Base-by-base conservation (phyloP, 2,888 invertebrate species). In the Pyrrhia umbra region DNA sequence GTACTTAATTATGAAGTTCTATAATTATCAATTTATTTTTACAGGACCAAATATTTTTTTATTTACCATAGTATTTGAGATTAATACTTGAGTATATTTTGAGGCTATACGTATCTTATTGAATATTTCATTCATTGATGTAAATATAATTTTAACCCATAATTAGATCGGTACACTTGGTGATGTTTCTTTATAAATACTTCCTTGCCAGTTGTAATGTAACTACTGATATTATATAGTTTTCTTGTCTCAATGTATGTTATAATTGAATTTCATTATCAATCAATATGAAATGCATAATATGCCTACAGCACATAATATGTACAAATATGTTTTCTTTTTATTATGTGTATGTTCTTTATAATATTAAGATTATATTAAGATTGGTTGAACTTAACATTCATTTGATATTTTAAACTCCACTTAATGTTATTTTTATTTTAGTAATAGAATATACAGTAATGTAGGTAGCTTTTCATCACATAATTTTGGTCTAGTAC, bases 141-240 rank as follows among this genome's bases (percentile, higher is more conserved):
- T 78, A 79, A 73, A 71, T 79, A 68, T 66, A 74, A 68, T 62
- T 68, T 68, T 74, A 68, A 55, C 57, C 54, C 39, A 39, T 68
- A 69, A 70, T 71, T 73, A 74, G 57, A 34, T 57, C 15, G 58
- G 50, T 64, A 54, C 64, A 66, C 46, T 68, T 57, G 73, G 74
- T 80, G 68, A 69, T 75, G 55, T 79, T 67, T 76, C 56, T 55
- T 25, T 72, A 59, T 49, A 75, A 34, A 62, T 79, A 72, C 76
- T 82, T 79, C 85, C 88, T 89, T 90, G 87, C 89, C 89, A 88
- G 85, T 86, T 85, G 81, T 84, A 81, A 82, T 88, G 86, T 87
- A 84, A 88, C 79, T 80, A 80, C 63, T 80, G 75, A 79, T 81
- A 75, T 74, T 71, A 58, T 77, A 64, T 59, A 16, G 47, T 64